Evolutionary conservation across 2,888 invertebrate species (phyloP).

Genomic region (Eueremaeus valkanovi): DNA sequence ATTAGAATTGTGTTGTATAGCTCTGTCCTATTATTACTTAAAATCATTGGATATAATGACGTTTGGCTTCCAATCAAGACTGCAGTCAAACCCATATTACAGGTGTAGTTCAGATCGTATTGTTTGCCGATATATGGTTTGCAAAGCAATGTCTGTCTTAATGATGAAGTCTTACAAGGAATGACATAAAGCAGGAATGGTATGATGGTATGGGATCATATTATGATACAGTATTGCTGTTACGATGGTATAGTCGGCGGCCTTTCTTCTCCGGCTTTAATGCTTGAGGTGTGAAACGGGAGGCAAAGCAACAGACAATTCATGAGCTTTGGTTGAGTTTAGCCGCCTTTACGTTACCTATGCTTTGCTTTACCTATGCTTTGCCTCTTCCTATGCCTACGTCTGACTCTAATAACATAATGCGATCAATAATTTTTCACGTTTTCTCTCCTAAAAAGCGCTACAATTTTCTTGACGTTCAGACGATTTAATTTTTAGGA

Average conservation of each 20-base stretch:
- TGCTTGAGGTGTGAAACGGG: slow-evolving; percentile 35
- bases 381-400: no score
- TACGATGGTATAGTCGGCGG: slow-evolving; percentile 2
- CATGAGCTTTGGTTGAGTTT: slow-evolving; percentile 19
- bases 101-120: neutral
- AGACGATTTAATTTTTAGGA: slow-evolving; percentile 9
- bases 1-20: slow-evolving; percentile 19
- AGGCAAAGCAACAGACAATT: slow-evolving; percentile 29
- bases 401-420: slow-evolving; percentile 2
- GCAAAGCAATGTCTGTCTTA: slow-evolving; percentile 17
- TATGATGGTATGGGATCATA: no score
- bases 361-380: no score
- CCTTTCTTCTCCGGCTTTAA: slow-evolving; percentile 20
- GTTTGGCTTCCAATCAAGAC: neutral
- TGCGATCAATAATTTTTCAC: slow-evolving; percentile 21
- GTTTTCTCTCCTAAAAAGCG: slow-evolving; percentile 27
- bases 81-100: neutral
- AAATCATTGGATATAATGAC: slow-evolving; percentile 34
- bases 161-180: slow-evolving; percentile 13
- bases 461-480: neutral
- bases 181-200: no score
- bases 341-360: neutral
- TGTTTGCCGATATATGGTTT: slow-evolving; percentile 16
- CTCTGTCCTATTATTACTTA: slow-evolving; percentile 28
- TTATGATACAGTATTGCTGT: no score